phyloP scores from a whole-genome alignment of 2,113 vertebrate species.

The Xiphorhynchus elegans region DNA sequence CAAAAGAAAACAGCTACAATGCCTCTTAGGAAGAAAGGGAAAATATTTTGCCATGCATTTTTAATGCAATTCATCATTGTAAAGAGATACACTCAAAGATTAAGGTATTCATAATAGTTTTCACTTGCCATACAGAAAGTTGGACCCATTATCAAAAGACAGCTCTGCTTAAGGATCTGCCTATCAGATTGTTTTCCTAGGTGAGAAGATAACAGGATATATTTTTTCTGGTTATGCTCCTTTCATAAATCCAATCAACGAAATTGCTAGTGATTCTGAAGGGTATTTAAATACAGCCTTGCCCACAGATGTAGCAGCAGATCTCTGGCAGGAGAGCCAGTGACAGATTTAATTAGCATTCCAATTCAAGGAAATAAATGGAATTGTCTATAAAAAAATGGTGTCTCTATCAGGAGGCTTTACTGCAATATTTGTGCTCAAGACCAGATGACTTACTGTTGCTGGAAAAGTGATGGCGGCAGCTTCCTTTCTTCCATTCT shows the following conservation, averaged over 20 bases:
- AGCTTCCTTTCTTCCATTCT: neutral
- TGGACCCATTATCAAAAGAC: conserved; percentile 12
- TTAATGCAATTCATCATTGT: conserved; percentile 23
- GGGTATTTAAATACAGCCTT: conserved; percentile 46
- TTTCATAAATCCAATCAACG: neutral
- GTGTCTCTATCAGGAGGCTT: neutral
- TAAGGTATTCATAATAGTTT: neutral
- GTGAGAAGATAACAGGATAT: conserved; percentile 25
- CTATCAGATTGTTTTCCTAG: conserved; percentile 39
- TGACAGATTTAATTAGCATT: conserved; percentile 57
- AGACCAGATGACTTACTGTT: neutral
- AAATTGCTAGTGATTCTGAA: conserved; percentile 28
- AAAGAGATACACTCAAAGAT: neutral
- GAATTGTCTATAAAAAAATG: conserved; percentile 31
- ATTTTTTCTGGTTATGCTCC: neutral
- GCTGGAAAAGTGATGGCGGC: neutral
- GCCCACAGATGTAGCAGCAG: conserved; percentile 37
- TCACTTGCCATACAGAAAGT: conserved; percentile 23
- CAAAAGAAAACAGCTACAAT: neutral
- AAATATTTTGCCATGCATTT: conserved; percentile 33
- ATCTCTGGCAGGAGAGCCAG: conserved; percentile 31
- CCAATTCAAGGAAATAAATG: conserved; percentile 15
- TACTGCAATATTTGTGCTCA: conserved; percentile 18
- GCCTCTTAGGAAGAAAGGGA: neutral
- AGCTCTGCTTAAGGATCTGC: neutral